Base-by-base conservation (phyloP, 1,140 invertebrate genomes). In the Bradysia coprophila region DNA sequence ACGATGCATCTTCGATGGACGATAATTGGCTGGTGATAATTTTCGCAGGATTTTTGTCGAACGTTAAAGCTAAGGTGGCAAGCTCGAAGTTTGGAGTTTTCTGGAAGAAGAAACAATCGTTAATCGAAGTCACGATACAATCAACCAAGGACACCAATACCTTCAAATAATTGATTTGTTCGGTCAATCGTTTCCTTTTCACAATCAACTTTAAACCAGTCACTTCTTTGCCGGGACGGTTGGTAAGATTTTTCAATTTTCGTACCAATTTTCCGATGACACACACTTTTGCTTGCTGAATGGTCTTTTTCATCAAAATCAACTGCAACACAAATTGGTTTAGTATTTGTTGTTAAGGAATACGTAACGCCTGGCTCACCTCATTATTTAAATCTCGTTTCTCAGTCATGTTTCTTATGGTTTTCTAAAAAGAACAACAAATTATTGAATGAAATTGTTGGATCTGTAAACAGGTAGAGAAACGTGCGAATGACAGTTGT, bases 381-480 rank as follows among this genome's bases (percentile, higher is more conserved):
- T 59, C 50, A 48, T 59, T 59, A 32, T 59, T 59, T 34, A 59
- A 55, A 43, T 54, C 43, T 24, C 58, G 47, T 55, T 55, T 59
- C 43, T 59, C 48, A 6, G 54, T 24, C 54, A 56, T 54, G 48
- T 18, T 16, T 9, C 15, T 16, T 37, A n/a, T n/a, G n/a, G n/a
- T 16, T 37, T 37, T 16, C n/a, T 6, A 37, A 8, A n/a, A 16
- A 20, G 8, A 37, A 37, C 15, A 37, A 37, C 16, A n/a, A 37
- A 32, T 32, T 10, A n/a, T 32, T 32, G 10, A 32, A n/a, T n/a
- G n/a, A n/a, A n/a, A n/a, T n/a, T n/a, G n/a, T n/a, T n/a, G n/a
- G n/a, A n/a, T n/a, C n/a, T n/a, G n/a, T n/a, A n/a, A n/a, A n/a
- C n/a, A n/a, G n/a, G n/a, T n/a, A n/a, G n/a, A n/a, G n/a, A n/a